A percentile compares a stretch with the other conserved stretches of the same genome.
phyloP scores from a whole-genome alignment of 2,797 vertebrate genomes.

The Carduelis carduelis region DNA sequence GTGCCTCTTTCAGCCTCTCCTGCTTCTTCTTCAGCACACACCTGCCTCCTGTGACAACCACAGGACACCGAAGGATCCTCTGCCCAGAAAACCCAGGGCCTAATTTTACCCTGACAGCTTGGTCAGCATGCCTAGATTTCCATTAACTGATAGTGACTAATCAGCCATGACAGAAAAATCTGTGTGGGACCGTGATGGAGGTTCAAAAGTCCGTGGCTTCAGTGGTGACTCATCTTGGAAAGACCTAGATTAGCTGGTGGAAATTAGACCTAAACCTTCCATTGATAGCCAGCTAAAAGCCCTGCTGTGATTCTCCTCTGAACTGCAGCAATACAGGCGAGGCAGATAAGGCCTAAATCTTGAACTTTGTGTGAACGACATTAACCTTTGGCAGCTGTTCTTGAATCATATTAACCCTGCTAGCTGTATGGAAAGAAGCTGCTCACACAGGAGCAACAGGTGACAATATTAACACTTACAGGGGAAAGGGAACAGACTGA shows the following conservation, averaged over 20 bases:
- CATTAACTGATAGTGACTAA: not conserved
- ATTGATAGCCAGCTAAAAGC: not conserved
- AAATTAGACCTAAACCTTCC: not conserved
- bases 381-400: not conserved
- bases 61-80: not conserved
- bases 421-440: not conserved
- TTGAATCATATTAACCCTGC: not conserved
- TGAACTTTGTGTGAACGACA: not conserved
- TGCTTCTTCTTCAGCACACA: not conserved
- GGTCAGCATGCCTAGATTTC: not conserved
- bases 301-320: not conserved
- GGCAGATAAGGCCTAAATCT: not conserved
- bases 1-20: not conserved
- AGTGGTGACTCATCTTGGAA: not conserved
- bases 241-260: not conserved
- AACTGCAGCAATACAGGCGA: not conserved
- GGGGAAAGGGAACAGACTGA: not conserved
- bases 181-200: fast-evolving
- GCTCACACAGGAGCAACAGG: fast-evolving
- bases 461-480: not conserved
- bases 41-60: not conserved
- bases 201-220: not conserved
- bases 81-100: not conserved
- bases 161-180: not conserved
- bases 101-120: not conserved